Evolutionary conservation across 64 coral and sea anemone species (phyloP), one percentile per base, ranked within the genome.

Genomic region (Stichodactyla helianthus): DNA sequence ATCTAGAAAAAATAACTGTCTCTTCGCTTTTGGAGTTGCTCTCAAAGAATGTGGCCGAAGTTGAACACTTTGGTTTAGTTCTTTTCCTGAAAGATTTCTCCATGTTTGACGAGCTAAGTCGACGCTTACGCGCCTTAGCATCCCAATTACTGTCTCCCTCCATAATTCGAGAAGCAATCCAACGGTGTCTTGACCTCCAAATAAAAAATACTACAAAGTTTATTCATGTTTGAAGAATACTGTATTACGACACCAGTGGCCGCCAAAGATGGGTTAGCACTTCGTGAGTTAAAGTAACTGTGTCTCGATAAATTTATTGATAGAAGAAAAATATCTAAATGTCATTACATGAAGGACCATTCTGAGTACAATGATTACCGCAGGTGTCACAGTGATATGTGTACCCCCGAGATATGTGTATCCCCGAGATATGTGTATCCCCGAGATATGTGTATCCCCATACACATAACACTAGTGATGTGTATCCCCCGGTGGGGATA

Each of bases 81-180:
- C n/a, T 81, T 18, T 81, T 81, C 2, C 15, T 54, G 52, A 52
- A 51, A 52, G 35, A 54, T 81, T 81, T 81, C 52, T 81, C 78
- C 52, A 54, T 53, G 15, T 54, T 81, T 81, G 78, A 81, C 15
- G 78, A 81, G 51, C 78, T 81, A 20, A 81, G 35, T 8, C 78
- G 35, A 81, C 78, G 78, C 20, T 81, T 81, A 14, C 35, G 78
- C 44, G 52, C 17, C 78, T 52, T 81, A 20, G 19, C n/a, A 81
- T 51, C 23, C 13, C 50, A 20, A 74, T 11, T 14, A 26, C 11
- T 26, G 5, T 74, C 68, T 0, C 10, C 25, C 4, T 74, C 68
- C 68, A 74, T 74, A 14, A 74, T 13, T 27, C 1, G 31, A 74
- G 25, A 35, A n/a, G n/a, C 25, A 74, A 28, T 26, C 2, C 68